These are phyloP conservation scores for Notocelia uddmanniana DNA, from an alignment of 2,888 invertebrate species.

Conservation along the genomic window DNA sequence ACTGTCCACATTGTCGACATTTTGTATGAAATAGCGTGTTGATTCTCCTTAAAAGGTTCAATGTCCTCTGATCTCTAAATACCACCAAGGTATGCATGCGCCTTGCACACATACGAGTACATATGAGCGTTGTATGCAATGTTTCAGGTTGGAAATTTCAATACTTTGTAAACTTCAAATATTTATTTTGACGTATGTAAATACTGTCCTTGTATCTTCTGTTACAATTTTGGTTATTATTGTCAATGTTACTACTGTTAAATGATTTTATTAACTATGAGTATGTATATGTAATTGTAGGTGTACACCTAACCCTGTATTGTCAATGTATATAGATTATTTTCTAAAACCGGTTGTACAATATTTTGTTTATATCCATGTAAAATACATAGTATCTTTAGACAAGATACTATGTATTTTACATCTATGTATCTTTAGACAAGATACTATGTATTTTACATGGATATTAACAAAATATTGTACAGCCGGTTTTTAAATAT, in stretches of 20 bases:
- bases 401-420: not conserved
- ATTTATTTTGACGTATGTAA: too few species aligned
- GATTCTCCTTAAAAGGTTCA: too few species aligned
- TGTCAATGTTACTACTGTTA: conserved; percentile 25
- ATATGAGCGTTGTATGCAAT: too few species aligned
- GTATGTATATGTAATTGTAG: not conserved
- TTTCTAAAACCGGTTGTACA: not conserved
- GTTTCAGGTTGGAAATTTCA: too few species aligned
- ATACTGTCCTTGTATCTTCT: not conserved
- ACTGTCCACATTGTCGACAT: too few species aligned
- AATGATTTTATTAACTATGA: conserved; percentile 20
- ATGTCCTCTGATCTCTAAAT: too few species aligned
- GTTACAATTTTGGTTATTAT: not conserved
- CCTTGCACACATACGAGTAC: too few species aligned
- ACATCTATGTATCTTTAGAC: too few species aligned
- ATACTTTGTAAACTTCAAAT: too few species aligned
- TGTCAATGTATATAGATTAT: conserved; percentile 10
- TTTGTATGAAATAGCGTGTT: too few species aligned
- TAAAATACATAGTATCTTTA: not conserved
- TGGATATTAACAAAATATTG: not conserved
- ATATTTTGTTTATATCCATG: not conserved
- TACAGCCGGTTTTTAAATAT: not conserved
- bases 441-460: not conserved
- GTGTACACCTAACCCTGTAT: conserved; percentile 6
- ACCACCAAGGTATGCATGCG: too few species aligned